Conservation (phyloP, 2,797 vertebrate genomes). For the Rhinogobio ventralis region DNA sequence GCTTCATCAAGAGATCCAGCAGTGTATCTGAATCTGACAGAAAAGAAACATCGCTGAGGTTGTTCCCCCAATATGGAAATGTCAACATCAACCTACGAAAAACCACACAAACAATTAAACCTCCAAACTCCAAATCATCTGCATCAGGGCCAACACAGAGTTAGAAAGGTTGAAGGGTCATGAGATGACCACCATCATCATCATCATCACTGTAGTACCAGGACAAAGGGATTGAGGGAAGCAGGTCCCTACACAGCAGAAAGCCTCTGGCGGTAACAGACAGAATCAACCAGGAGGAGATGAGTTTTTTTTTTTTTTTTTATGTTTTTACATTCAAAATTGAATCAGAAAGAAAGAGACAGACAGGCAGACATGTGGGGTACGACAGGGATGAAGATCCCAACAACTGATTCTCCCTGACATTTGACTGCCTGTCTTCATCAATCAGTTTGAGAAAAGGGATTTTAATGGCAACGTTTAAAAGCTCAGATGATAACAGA, state of each 20-base stretch:
- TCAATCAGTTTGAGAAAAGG: conserved; percentile 12
- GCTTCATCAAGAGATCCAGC: conserved; percentile 4
- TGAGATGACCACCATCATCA: conserved; percentile 37
- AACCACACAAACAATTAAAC: not conserved
- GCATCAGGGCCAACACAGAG: conserved; percentile 33
- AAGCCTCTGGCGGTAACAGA: conserved; percentile 55
- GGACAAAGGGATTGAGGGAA: not conserved
- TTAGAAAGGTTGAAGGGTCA: conserved; percentile 50
- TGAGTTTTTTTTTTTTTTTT: too few species aligned
- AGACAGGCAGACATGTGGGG: conserved; percentile 32
- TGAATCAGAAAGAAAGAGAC: not conserved
- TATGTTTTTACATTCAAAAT: not conserved
- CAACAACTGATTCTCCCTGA: conserved; percentile 66
- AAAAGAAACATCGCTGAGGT: not conserved
- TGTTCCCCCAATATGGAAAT: not conserved
- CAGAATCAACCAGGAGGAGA: not conserved
- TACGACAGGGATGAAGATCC: conserved; percentile 32
- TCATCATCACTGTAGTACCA: conserved; percentile 52
- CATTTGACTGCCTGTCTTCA: conserved; percentile 56
- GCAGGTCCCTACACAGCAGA: not conserved
- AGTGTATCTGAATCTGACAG: not conserved
- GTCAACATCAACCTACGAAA: not conserved
- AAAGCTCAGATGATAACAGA: not conserved
- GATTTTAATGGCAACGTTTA: not conserved
- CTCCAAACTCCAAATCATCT: not conserved